Conservation (phyloP, 2,113 vertebrate genomes). For the Balaenoptera acutorostrata region DNA sequence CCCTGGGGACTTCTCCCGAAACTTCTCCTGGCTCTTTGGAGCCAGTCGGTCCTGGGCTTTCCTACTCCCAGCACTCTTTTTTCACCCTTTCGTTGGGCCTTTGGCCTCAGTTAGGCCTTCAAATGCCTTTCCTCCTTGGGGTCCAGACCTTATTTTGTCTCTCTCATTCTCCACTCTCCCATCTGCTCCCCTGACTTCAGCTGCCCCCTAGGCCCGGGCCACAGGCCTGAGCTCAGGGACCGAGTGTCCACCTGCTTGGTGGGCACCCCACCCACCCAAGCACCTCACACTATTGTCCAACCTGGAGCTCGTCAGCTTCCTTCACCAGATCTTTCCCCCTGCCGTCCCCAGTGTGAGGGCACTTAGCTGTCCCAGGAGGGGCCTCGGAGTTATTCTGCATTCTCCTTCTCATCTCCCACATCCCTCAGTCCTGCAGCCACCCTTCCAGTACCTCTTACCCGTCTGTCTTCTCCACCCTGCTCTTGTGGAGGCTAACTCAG, state of each 20-base stretch:
- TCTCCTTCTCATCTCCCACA: not conserved
- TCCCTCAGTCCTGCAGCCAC: rapidly evolving
- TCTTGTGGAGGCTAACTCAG: not conserved
- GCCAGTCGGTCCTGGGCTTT: not conserved
- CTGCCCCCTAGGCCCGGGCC: not conserved
- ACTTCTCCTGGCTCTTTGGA: not conserved
- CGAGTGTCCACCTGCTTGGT: not conserved
- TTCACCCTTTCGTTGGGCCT: not conserved
- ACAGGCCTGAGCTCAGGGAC: not conserved
- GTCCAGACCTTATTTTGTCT: not conserved
- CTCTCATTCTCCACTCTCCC: not conserved
- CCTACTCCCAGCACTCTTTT: not conserved
- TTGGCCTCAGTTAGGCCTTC: not conserved
- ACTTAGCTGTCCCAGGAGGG: not conserved
- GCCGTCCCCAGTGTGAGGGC: not conserved
- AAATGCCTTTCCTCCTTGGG: not conserved
- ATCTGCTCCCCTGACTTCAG: not conserved
- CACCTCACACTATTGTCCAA: rapidly evolving
- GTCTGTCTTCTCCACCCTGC: too few relatives aligned
- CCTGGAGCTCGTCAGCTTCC: not conserved
- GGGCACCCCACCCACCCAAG: not conserved
- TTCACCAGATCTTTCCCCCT: not conserved
- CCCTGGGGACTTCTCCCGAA: not conserved
- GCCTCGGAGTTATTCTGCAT: not conserved
- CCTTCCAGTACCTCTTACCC: not conserved